Evolutionary conservation across 1,140 invertebrate species (phyloP), one percentile per base, ranked within the genome.

Genomic region (Planococcus citri): DNA sequence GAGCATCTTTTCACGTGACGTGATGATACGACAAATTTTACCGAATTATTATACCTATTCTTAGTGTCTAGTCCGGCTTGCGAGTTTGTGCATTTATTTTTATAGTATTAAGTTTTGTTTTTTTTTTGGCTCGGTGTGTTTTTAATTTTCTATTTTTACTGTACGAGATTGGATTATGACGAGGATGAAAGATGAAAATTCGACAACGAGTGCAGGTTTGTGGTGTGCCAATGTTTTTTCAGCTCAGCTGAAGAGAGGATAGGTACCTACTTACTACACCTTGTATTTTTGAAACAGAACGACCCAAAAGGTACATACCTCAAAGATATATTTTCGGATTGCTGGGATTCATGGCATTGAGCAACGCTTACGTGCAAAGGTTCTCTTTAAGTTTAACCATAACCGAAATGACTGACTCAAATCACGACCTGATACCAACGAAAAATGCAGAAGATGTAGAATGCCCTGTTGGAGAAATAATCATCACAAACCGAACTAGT

Each of bases 331-430:
- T 91, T 38, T 83, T 93, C 75, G 87, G 88, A 1, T 78, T 92
- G 9, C 87, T 94, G 86, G 90, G 90, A 21, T 92, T 94, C 75
- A 76, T 91, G 72, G 90, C 89, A 14, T 82, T 93, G 21, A 83
- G 87, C 12, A 91, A 90, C 75, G 87, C 92, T 0, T 95, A 95
- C 77, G 88, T 91, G 14, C 89, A 95, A 86, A 82, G 93, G 27
- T 89, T 94, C 2, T 92, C 90, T 74, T 81, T 96, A 2, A 94
- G 91, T 73, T 86, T 95, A 27, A 91, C 92, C 4, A 94, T 96
- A 73, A 93, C 93, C 20, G 89, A 91, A 74, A 94, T 96, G 89
- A 88, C 85, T 0, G 51, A 71, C 14, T 67, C 70, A 2, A 29
- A 68, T 1, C 71, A 73, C n/a, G 41, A 51, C 33, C 27, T 8